Percentiles rank a stretch among this genome's conserved stretches.
These are phyloP conservation scores for Pelagia noctiluca DNA, from an alignment of 30 jellyfish, hydroid and myxozoan species.

Conservation along the genomic window DNA sequence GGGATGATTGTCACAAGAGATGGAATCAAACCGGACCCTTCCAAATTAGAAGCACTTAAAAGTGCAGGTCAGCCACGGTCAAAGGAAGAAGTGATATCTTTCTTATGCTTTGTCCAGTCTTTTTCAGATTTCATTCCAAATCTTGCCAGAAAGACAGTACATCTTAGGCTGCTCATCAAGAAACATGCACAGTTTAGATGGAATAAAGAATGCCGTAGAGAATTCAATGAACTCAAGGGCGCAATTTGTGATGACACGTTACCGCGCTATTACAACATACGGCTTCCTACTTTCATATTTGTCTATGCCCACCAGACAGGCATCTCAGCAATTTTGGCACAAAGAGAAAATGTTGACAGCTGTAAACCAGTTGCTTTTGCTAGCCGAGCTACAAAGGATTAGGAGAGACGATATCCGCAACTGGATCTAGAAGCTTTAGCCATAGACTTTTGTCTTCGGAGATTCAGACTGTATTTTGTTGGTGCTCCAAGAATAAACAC, in stretches of 20 bases:
- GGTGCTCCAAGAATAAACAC: conserved; percentile 48
- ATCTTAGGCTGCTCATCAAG: conserved; percentile 17
- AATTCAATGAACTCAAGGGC: not conserved
- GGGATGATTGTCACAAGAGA: conserved; percentile 14
- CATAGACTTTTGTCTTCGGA: conserved; percentile 49
- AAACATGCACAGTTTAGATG: not conserved
- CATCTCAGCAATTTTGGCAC: conserved; percentile 36
- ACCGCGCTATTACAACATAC: conserved; percentile 20
- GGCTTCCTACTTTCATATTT: conserved; percentile 16
- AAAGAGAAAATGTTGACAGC: conserved; percentile 17
- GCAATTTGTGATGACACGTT: not conserved
- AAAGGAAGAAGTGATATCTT: conserved; percentile 18
- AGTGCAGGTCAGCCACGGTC: conserved; percentile 16
- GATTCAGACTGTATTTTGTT: conserved; percentile 41
- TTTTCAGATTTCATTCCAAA: conserved; percentile 25
- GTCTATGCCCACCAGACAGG: conserved; percentile 31
- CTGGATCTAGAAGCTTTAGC: conserved; percentile 62
- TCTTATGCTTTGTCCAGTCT: conserved; percentile 30
- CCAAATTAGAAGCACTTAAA: not conserved
- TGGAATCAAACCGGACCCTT: conserved; percentile 21
- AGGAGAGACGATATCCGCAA: conserved; percentile 45
- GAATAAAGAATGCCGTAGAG: not conserved
- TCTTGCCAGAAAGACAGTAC: conserved; percentile 23
- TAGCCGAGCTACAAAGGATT: conserved; percentile 19
- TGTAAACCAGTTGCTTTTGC: conserved; percentile 58